Evolutionary conservation across 2,797 vertebrate species (phyloP).

Genomic region (Platyrinchus mystaceus): DNA sequence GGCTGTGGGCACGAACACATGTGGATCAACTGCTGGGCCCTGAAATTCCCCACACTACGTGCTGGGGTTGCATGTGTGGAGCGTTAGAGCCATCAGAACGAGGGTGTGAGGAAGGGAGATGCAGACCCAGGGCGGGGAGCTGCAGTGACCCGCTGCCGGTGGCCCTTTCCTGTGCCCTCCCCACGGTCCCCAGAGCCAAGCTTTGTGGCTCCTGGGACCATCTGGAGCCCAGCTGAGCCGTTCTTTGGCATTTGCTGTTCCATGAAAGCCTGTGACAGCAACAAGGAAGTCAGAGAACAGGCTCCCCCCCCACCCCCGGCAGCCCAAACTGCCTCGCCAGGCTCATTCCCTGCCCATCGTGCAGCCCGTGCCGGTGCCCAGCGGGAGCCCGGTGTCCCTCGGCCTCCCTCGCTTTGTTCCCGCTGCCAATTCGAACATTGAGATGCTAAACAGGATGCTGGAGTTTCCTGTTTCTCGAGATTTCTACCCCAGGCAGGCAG

Average conservation of each 20-base stretch:
- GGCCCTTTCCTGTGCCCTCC: neutral
- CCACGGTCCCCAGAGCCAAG: rapidly evolving
- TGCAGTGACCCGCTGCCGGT: neutral
- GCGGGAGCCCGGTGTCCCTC: neutral
- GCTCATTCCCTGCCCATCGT: neutral
- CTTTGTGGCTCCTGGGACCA: neutral
- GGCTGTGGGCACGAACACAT: constrained; percentile 25
- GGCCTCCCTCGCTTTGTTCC: neutral
- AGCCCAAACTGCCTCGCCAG: neutral
- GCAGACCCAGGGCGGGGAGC: neutral
- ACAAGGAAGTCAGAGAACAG: neutral
- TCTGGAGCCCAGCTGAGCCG: neutral
- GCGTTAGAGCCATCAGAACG: rapidly evolving
- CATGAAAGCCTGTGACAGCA: neutral
- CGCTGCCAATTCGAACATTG: neutral
- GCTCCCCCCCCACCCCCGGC: too few species aligned
- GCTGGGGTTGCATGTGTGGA: rapidly evolving
- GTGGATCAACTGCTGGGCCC: rapidly evolving
- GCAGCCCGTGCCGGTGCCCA: neutral
- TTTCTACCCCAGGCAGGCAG: neutral
- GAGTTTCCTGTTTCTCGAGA: constrained; percentile 37
- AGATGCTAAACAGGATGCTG: constrained; percentile 39
- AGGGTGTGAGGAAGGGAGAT: neutral
- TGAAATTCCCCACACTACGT: neutral
- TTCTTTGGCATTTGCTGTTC: neutral